Percentiles rank a stretch among this genome's conserved stretches.
Conservation (phyloP, 2,888 invertebrate species). For the Neoascia interrupta region DNA sequence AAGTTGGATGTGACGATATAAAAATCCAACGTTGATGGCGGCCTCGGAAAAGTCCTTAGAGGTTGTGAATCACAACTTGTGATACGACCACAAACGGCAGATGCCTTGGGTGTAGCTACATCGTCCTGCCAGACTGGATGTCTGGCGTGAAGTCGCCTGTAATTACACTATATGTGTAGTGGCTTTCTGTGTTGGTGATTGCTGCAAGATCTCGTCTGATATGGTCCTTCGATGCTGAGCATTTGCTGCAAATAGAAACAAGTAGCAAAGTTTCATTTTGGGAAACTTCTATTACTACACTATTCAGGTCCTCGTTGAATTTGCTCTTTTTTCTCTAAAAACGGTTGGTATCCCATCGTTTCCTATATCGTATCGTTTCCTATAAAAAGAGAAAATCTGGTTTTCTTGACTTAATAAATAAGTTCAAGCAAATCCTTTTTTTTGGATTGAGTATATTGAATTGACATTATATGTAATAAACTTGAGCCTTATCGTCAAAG, state of each 20-base stretch:
- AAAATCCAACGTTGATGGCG: conserved; percentile 18
- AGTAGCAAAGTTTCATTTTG: background rate
- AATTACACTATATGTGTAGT: conserved; percentile 10
- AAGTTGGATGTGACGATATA: background rate
- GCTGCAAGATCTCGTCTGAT: background rate
- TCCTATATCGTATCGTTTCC: background rate
- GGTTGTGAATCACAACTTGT: conserved; percentile 6
- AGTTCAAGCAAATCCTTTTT: background rate
- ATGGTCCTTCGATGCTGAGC: background rate
- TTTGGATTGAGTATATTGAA: background rate
- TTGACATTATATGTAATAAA: background rate
- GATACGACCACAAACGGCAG: conserved; percentile 11
- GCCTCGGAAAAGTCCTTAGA: conserved; percentile 5
- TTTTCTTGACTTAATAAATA: background rate
- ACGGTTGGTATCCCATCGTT: background rate
- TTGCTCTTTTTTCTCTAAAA: background rate
- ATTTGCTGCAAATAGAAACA: background rate
- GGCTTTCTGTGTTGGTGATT: background rate
- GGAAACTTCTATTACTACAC: background rate
- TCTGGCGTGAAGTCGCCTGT: background rate
- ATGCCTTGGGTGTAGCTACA: background rate
- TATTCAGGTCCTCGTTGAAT: background rate
- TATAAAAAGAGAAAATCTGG: conserved; percentile 1
- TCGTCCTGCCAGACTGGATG: conserved; percentile 10
- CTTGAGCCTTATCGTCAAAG: background rate